These are phyloP conservation scores for Phylloscopus whistleri DNA, from an alignment of 2,113 vertebrate species.

Conservation along the genomic window DNA sequence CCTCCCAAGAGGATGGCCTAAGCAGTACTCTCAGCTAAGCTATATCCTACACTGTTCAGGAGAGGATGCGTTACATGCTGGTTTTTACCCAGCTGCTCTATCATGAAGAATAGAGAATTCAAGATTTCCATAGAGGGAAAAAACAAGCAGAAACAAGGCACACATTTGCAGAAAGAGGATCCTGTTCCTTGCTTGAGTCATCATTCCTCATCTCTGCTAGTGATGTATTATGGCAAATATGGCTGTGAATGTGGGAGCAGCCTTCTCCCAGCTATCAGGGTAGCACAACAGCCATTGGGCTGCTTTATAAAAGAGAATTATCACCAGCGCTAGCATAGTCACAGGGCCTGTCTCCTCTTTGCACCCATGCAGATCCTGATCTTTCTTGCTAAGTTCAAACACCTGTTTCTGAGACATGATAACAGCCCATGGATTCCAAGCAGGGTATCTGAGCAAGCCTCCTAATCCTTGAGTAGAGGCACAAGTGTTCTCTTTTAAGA, in stretches of 20 bases:
- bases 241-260: background rate
- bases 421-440: background rate
- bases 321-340: background rate
- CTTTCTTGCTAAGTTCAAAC: background rate
- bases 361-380: background rate
- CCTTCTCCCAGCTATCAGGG: background rate
- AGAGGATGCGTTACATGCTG: background rate
- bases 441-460: background rate
- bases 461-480: background rate
- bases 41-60: background rate
- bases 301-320: background rate
- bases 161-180: background rate
- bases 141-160: background rate
- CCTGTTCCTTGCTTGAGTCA: background rate
- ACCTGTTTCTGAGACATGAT: background rate
- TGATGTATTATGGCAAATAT: background rate
- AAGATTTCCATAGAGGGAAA: background rate
- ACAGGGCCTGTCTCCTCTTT: background rate
- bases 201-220: background rate
- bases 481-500: background rate
- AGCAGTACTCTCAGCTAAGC: background rate
- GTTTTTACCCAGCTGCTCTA: background rate
- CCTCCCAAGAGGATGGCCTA: background rate
- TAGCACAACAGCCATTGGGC: background rate
- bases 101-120: background rate